Evolutionary conservation across 2,888 invertebrate genomes (phyloP), one percentile per base, ranked within the genome.

Genomic region (Synanthedon formicaeformis): DNA sequence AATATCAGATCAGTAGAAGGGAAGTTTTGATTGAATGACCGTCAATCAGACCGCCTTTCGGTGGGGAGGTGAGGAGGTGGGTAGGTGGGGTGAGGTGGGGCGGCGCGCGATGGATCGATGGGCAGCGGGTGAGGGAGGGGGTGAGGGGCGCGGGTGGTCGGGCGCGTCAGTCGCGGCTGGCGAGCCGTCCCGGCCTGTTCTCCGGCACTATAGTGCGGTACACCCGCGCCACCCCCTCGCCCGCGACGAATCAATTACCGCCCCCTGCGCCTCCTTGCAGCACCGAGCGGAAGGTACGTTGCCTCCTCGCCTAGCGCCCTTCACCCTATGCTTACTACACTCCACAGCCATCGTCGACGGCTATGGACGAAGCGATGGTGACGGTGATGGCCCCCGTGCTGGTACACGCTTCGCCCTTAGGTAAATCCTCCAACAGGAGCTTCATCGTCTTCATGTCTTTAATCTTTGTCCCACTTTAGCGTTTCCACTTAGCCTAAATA

Each of bases 111-210:
- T 65, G 75, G 73, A 72, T 67, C 76, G 78, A 73, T 76, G 78
- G 74, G 62, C 63, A 50, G 56, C 69, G 73, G 71, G 71, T 72
- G 80, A 77, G 82, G 75, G 73, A 72, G 69, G 69, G 73, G 71
- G 69, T 70, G 73, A 60, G 53, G 49, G 53, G 56, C 53, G 49
- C 60, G 55, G 54, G 2, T 14, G 18, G 40, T 18, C 13, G 13
- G 40, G 41, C 51, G 51, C 40, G 49, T 52, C 57, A 57, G 57
- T 57, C 55, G 57, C 49, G 52, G 50, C 49, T 51, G 50, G 53
- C 55, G 40, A 51, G 57, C 52, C 57, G 57, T 49, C 51, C 52
- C 12, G 57, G 52, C 48, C 14, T 50, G 56, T 54, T 34, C 27
- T 34, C 27, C 27, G 3, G 27, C 27, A 34, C 27, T 6, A n/a